Evolutionary conservation across 2,797 vertebrate species (phyloP).

Genomic region (Helicolenus hilgendorfi): DNA sequence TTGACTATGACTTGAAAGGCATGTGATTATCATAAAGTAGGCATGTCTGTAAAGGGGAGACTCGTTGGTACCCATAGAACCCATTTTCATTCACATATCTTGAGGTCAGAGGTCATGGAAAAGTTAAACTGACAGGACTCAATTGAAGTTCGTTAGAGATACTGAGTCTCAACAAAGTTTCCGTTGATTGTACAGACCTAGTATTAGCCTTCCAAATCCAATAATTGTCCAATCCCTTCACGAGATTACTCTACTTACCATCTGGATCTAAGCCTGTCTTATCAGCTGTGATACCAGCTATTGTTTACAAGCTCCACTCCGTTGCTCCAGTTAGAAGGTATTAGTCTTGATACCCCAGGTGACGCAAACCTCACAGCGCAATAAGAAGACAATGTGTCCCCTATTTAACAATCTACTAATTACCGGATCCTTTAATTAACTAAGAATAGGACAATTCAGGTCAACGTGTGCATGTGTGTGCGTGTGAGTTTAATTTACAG

Average conservation of each 20-base stretch:
- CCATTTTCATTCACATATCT: background rate
- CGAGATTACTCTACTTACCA: conserved; percentile 44
- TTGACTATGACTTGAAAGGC: no score
- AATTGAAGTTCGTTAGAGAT: background rate
- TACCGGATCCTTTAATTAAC: conserved; percentile 61
- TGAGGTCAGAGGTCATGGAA: background rate
- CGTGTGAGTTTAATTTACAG: conserved; percentile 20
- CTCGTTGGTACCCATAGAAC: no score
- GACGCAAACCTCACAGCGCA: conserved; percentile 22
- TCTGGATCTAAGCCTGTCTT: conserved; percentile 21
- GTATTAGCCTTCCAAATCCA: conserved; percentile 20
- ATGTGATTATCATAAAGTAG: no score
- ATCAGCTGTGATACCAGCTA: conserved; percentile 17
- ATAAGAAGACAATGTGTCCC: conserved; percentile 41
- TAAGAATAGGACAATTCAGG: conserved; percentile 6
- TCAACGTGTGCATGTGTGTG: conserved; percentile 1
- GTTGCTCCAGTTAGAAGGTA: conserved; percentile 34
- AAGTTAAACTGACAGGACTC: background rate
- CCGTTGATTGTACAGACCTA: background rate
- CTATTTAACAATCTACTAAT: conserved; percentile 58
- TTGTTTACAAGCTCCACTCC: conserved; percentile 32
- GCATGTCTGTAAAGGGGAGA: no score
- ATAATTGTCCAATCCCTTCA: conserved; percentile 41
- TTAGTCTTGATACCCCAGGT: conserved; percentile 32
- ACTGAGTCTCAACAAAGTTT: background rate